Evolutionary conservation across 2,797 vertebrate genomes (phyloP).

Genomic region (Gephyroberyx darwinii): DNA sequence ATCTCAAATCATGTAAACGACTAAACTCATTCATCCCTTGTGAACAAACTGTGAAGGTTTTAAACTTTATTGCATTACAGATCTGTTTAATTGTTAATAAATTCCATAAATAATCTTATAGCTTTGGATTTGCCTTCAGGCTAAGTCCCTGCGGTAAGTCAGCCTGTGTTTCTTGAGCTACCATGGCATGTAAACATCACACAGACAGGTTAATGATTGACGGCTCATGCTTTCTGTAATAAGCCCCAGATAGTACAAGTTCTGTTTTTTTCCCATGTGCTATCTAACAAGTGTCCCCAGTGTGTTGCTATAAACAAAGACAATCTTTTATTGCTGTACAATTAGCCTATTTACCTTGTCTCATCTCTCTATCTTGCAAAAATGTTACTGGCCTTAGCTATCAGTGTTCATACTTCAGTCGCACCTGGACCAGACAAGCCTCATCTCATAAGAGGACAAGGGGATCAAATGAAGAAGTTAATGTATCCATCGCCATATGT

Average conservation of each 20-base stretch:
- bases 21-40: not conserved
- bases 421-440: conserved; percentile 8
- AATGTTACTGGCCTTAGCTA: conserved; percentile 19
- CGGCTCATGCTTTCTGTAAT: conserved; percentile 45
- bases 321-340: conserved; percentile 42
- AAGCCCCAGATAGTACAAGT: conserved; percentile 33
- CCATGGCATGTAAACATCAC: conserved; percentile 62
- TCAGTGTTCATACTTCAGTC: conserved; percentile 15
- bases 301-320: conserved; percentile 41
- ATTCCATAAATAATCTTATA: conserved; percentile 45
- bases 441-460: conserved; percentile 42
- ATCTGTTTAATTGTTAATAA: conserved; percentile 40
- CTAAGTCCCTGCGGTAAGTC: not conserved
- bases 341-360: conserved; percentile 22
- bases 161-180: conserved; percentile 49
- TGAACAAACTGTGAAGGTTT: not conserved
- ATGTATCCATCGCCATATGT: conserved; percentile 47
- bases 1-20: conserved; percentile 14
- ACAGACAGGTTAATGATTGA: conserved; percentile 69
- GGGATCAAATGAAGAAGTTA: conserved; percentile 46
- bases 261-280: conserved; percentile 29
- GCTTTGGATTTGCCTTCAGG: conserved; percentile 12
- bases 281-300: conserved; percentile 11
- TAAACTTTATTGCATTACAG: not conserved
- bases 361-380: conserved; percentile 30